Base-by-base conservation (phyloP, 2,797 vertebrate genomes). In the Brachyrhaphis roseni region DNA sequence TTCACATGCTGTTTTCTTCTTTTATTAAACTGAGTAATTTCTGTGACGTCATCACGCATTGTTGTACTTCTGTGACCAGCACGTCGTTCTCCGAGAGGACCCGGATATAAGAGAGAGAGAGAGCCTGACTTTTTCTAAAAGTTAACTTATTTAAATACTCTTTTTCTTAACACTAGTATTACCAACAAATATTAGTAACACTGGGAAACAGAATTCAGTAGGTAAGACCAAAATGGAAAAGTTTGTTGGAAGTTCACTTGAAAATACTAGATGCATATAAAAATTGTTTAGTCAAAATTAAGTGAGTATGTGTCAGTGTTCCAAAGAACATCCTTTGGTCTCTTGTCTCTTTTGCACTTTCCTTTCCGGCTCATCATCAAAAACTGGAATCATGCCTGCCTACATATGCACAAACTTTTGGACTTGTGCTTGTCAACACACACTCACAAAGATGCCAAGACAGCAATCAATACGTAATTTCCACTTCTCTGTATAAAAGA, bases 391-490 rank as follows among this genome's bases (percentile, higher is more conserved):
- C 88, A 80, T 51, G 75, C 77, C 66, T 75, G 23, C 16, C 3
- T 15, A 31, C 55, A 41, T 64, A 64, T 34, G 64, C 74, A 77
- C 64, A 75, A 71, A 74, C 51, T 15, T 46, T 41, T 47, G 72
- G 72, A 80, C 64, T 74, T 81, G 78, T 72, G 82, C 82, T 51
- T 7, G 70, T 64, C 77, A 87, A 87, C 86, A 85, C 83, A 78
- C 87, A 71, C 83, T 76, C 84, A 75, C 82, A 82, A 71, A 85
- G 87, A 79, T 72, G n/a, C 84, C 81, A 86, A 89, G 82, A 84
- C 88, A 86, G 90, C 87, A 95, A 95, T 96, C 95, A 95, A 95
- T 95, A 95, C 92, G 93, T 91, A 95, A 95, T 94, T 94, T 94
- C 91, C 93, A 68, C 91, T 88, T 87, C 84, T 15, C 90, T 78